Conservation (phyloP, 1,140 invertebrate genomes). For the Thaumatotibia leucotreta region DNA sequence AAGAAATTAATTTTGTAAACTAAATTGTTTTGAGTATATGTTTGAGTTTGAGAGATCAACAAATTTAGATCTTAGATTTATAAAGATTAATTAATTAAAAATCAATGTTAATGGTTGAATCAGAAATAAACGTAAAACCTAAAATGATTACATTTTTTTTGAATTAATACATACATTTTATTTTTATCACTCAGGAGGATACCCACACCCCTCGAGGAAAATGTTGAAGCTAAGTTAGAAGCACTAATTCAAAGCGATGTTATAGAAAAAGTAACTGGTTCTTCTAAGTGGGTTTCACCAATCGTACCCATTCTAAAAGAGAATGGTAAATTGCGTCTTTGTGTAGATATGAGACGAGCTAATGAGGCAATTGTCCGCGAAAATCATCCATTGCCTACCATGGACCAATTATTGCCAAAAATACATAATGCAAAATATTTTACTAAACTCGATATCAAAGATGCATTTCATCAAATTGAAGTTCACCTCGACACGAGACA, state of each 20-base stretch:
- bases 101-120: no score
- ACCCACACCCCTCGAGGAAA: not conserved
- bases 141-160: no score
- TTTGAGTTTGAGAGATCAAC: no score
- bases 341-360: conserved; percentile 30
- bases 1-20: no score
- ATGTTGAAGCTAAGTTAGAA: conserved; percentile 1
- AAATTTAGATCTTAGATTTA: no score
- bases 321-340: conserved; percentile 30
- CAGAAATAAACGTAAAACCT: no score
- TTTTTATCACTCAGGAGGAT: not conserved
- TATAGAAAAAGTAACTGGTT: conserved; percentile 32
- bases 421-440: conserved; percentile 24
- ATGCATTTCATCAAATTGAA: conserved; percentile 24
- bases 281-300: conserved; percentile 37
- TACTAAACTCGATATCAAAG: conserved; percentile 25
- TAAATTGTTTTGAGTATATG: no score
- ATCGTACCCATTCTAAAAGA: conserved; percentile 27
- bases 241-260: conserved; percentile 17
- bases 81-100: no score
- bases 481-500: conserved; percentile 23
- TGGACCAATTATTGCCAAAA: conserved; percentile 30
- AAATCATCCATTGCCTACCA: conserved; percentile 33
- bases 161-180: no score
- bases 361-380: conserved; percentile 32